These are phyloP conservation scores for Erithacus rubecula DNA, from an alignment of 2,797 vertebrate species.

Conservation along the genomic window DNA sequence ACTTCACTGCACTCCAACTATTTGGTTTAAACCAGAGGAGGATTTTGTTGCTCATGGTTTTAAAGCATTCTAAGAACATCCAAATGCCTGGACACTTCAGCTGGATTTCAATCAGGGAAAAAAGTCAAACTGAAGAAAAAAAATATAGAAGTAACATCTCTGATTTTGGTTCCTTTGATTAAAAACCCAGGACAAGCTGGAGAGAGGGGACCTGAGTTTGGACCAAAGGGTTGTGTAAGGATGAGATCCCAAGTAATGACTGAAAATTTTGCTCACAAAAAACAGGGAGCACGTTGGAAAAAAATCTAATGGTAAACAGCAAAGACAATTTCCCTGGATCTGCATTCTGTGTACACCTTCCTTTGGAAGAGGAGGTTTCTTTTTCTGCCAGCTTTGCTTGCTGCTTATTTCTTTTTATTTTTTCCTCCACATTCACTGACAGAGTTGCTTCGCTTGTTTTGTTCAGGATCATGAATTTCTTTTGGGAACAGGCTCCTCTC, in stretches of 20 bases:
- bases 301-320: background rate
- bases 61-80: background rate
- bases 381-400: slow-evolving; percentile 61
- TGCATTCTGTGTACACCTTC: background rate
- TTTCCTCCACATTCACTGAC: slow-evolving; percentile 31
- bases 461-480: slow-evolving; percentile 74
- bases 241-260: background rate
- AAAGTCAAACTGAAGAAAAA: background rate
- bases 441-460: slow-evolving; percentile 65
- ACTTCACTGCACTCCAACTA: background rate
- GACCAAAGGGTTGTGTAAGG: background rate
- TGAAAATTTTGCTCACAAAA: background rate
- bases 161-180: background rate
- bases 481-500: slow-evolving; percentile 78
- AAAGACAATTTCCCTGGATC: background rate
- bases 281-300: background rate
- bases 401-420: slow-evolving; percentile 65
- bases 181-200: background rate
- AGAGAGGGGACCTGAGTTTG: background rate
- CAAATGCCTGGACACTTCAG: background rate
- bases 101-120: background rate
- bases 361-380: slow-evolving; percentile 8
- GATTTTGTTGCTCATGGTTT: background rate
- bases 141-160: background rate
- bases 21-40: background rate